Base-by-base conservation (phyloP, 2,797 vertebrate genomes). In the Typhlichthys subterraneus region DNA sequence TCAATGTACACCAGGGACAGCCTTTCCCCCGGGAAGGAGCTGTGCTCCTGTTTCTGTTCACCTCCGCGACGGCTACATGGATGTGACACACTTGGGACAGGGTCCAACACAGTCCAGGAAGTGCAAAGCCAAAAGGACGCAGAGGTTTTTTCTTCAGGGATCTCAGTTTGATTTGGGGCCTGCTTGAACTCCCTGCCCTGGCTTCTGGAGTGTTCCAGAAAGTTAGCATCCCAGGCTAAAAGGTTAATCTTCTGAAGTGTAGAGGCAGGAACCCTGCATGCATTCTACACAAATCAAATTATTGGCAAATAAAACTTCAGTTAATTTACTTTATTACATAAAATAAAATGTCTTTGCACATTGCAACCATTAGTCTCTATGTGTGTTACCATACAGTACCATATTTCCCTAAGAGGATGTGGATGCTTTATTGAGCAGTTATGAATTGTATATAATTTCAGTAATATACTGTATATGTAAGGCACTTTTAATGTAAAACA, bases 1-100 rank as follows among this genome's bases (percentile, higher is more conserved):
- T 61, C 63, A 38, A 57, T 69, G 64, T 69, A 57, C 66, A 61
- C 72, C 61, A 50, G 77, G 76, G 68, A 59, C 69, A 6, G 0
- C 45, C 12, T 63, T 63, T 76, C 77, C 66, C 47, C 4, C 6
- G 5, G 14, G 72, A 69, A 61, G 15, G 52, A 11, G 17, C 53
- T 57, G 1, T 1, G 12, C 66, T 72, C 60, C 87, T 84, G 87
- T 72, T 77, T 85, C 70, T 70, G 63, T 84, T 90, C 72, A 31
- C 63, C 59, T 46, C 70, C 14, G 61, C 61, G 63, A 55, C 19
- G 1, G 53, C 61, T 67, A 76, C 75, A 72, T 47, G 12, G 61
- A 81, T 42, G 70, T 85, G 79, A 88, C 83, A 76, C 59, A 17
- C 71, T 54, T 56, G 67, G 75, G 83, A 85, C 59, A 50, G 66